Evolutionary conservation across 1,140 invertebrate species (phyloP), one percentile per base, ranked within the genome.

Genomic region (Physella acuta): DNA sequence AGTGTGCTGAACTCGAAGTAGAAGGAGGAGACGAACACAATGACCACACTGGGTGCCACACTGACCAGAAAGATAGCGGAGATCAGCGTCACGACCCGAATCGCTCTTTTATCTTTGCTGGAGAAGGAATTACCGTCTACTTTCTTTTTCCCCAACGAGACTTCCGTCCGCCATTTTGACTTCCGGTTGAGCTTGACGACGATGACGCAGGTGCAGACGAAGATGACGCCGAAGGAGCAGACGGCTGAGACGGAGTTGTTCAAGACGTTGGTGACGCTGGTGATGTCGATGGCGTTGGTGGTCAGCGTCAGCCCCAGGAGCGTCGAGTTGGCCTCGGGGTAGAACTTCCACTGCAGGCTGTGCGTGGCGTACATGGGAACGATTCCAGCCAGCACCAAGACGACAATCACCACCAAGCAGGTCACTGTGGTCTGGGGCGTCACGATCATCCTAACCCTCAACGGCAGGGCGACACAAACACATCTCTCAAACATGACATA

Each of bases 401-500:
- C 16, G 17, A 11, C 8, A 31, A 60, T 33, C 4, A 36, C 14
- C 26, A 8, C 8, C 8, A 30, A 24, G 5, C 37, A 24, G 33
- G n/a, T n/a, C 3, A 44, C 16, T 4, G 26, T 28, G 16, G 34
- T 5, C 28, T 44, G 5, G 3, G 34, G 20, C 3, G 34, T 62
- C 5, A 62, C 17, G 4, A 62, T 5, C 3, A 5, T 28, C 26
- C 44, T 62, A 3, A 37, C 37, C 28, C 44, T 62, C 8, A 62
- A 44, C 8, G 60, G 60, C 5, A 44, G 14, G 3, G 37, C 33
- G 3, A 62, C 26, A 28, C 60, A 39, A 4, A 62, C 34, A 26
- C 60, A 62, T 3, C 60, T 5, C 28, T 62, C 60, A 62, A 44
- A n/a, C 8, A 17, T 62, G 20, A 62, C 37, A 28, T 33, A 62